Evolutionary conservation across 2,797 vertebrate genomes (phyloP), one percentile per base, ranked within the genome.

Genomic region (Sebastes hubbsi): DNA sequence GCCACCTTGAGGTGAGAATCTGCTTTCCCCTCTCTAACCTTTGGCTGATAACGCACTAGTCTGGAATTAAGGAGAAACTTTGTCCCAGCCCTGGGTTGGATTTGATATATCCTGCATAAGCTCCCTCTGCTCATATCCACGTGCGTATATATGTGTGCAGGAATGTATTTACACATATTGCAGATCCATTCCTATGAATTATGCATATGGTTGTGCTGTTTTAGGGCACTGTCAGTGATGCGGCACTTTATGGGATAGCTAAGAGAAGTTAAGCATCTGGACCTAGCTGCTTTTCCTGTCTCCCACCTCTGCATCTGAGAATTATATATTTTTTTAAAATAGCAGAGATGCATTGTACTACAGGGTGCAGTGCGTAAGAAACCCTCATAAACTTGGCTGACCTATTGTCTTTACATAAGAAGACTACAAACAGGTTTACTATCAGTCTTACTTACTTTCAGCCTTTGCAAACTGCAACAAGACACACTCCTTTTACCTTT

Each of bases 101-200:
- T 89, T 88, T 84, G 71, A 91, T 87, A 87, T 79, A 87, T 87
- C 82, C 80, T 55, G 59, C 80, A 87, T 86, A 80, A 75, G 77
- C 84, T 82, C 72, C 71, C 36, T 30, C 32, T 54, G 60, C 65
- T 76, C 66, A 59, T 73, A 80, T 59, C 62, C 4, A 2, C 69
- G 72, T 68, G 58, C 2, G 32, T 85, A 62, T 82, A 61, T 72
- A 69, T 82, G 90, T 65, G 63, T 91, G 81, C 78, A 58, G 67
- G 75, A 89, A 86, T 76, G 80, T 83, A 89, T 93, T 91, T 88
- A 89, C 85, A 90, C 87, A 87, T 80, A 75, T 61, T 84, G 78
- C 83, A 88, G 67, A 80, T 63, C 38, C 49, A 78, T 30, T 75
- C 34, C 49, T 12, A 92, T 93, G 92, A 92, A 94, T 95, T 91